These are phyloP conservation scores for Prorops nasuta DNA, from an alignment of 1,140 invertebrate species.

Conservation along the genomic window DNA sequence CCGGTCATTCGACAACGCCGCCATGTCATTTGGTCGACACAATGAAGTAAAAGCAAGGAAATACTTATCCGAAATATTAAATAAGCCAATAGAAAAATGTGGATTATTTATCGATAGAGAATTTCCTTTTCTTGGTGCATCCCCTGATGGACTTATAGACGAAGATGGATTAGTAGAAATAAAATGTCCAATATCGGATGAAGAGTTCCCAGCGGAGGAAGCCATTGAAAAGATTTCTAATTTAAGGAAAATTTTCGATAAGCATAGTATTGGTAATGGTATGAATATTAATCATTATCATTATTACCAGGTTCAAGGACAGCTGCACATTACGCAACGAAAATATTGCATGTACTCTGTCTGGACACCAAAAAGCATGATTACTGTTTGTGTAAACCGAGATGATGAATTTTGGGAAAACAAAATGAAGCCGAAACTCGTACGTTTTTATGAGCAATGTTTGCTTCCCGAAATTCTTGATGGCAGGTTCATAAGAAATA, in stretches of 20 bases:
- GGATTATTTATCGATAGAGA: conserved; percentile 21
- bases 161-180: conserved; percentile 24
- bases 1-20: too few relatives aligned
- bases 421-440: conserved; percentile 17
- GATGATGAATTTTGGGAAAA: conserved; percentile 29
- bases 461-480: conserved; percentile 23
- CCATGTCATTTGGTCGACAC: too few relatives aligned
- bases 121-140: conserved; percentile 15
- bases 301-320: conserved; percentile 49
- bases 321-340: conserved; percentile 38
- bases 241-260: too few relatives aligned
- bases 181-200: conserved; percentile 26
- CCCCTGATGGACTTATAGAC: conserved; percentile 24
- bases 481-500: conserved; percentile 5
- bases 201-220: conserved; percentile 3
- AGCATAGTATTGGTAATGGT: too few relatives aligned
- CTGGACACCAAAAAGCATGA: conserved; percentile 28
- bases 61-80: too few relatives aligned
- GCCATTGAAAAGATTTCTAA: too few relatives aligned
- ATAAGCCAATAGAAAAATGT: conserved; percentile 9
- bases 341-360: too few relatives aligned
- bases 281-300: conserved; percentile 41
- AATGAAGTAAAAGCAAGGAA: too few relatives aligned
- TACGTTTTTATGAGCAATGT: conserved; percentile 12
- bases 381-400: conserved; percentile 14